Percentiles rank a stretch among this genome's conserved stretches.
Evolutionary conservation across 2,888 invertebrate species (phyloP).

Genomic region (Drosophila stalkeri): DNA sequence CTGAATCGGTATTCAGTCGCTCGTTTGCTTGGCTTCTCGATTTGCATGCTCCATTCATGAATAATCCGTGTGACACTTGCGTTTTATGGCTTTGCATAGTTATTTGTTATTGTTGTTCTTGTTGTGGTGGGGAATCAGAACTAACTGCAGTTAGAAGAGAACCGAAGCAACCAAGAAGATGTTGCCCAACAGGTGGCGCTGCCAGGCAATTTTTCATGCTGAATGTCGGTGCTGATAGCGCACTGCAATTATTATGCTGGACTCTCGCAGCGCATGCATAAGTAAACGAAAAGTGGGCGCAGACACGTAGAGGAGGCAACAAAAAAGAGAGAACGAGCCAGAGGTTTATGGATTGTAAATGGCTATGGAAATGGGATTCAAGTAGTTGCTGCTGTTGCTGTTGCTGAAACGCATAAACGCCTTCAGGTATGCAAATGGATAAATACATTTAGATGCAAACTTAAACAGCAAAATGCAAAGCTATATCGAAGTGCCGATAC

Average conservation of each 20-base stretch:
- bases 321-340: neutral
- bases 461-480: slow-evolving; percentile 1
- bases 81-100: slow-evolving; percentile 77
- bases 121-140: slow-evolving; percentile 2
- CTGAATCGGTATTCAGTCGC: neutral
- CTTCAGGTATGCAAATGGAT: slow-evolving; percentile 70
- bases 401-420: slow-evolving; percentile 67
- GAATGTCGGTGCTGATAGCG: slow-evolving; percentile 72
- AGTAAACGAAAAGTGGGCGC: slow-evolving; percentile 18
- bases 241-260: slow-evolving; percentile 76
- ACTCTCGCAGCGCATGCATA: slow-evolving; percentile 48
- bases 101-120: slow-evolving; percentile 17
- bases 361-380: slow-evolving; percentile 12
- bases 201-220: slow-evolving; percentile 69
- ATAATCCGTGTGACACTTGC: slow-evolving; percentile 76
- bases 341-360: slow-evolving; percentile 11
- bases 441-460: slow-evolving; percentile 67
- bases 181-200: slow-evolving; percentile 70
- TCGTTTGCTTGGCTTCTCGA: slow-evolving; percentile 40
- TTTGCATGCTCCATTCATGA: slow-evolving; percentile 72
- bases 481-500: neutral
- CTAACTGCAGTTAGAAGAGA: slow-evolving; percentile 12
- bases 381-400: slow-evolving; percentile 14
- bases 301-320: neutral
- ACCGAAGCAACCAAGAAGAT: slow-evolving; percentile 8